Base-by-base conservation (phyloP, 2,797 vertebrate genomes). In the Phaenicophaeus curvirostris region DNA sequence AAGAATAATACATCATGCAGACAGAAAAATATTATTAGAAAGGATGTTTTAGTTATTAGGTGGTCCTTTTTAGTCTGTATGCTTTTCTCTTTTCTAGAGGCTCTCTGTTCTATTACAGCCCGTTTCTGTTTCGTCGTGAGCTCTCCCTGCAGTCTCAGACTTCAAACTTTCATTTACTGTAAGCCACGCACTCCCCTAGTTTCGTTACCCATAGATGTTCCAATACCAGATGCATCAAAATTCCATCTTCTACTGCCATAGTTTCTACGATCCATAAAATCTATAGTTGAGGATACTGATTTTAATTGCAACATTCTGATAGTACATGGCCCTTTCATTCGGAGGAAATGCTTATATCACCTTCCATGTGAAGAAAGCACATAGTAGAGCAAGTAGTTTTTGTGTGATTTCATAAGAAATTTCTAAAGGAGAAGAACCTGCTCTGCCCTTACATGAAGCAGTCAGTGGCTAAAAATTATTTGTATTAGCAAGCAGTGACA, bases 281-380 rank as follows among this genome's bases (percentile, higher is more conserved):
- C 68, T 68, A 61, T 27, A 62, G 81, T 33, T 71, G 46, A 85
- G 35, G 27, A 90, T 92, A 67, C 77, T 82, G 59, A 63, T 90
- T 96, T 96, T 79, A 91, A 65, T 72, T 78, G 48, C 73, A 87
- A 37, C 59, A 63, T 94, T 90, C 65, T 39, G 46, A 82, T 46
- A 73, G 30, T 85, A 62, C 62, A 24, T 21, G 80, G 20, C 31
- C 42, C 58, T 66, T 78, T 80, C 9, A 77, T 95, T 95, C 51
- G 44, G 30, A 30, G 66, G 53, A 91, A 79, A 78, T 54, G 28
- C 42, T 72, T 85, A n/a, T 15, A 24, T 53, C 58, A 63, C 37
- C 50, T 84, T 85, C 55, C 5, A 14, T 25, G 30, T 50, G 59
- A 89, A 44, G 51, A 72, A 28, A 81, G 21, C 23, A 86, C 11